A percentile compares a stretch with the other conserved stretches of the same genome.
Conservation (phyloP, 2,797 vertebrate species). For the Schizopygopsis malacanthus region DNA sequence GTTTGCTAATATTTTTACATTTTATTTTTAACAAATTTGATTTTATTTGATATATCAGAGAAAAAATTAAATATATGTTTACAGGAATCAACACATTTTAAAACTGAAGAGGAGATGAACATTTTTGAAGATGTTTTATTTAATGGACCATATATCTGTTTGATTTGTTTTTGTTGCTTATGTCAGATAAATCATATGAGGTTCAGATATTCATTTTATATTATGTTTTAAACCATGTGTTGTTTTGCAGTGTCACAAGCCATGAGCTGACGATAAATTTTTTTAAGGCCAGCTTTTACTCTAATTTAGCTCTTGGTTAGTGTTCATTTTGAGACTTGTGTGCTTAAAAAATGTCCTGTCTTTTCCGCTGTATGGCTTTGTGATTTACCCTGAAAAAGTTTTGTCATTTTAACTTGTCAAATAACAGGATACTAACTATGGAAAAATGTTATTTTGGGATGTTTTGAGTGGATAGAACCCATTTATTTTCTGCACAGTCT, state of each 20-base stretch:
- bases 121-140: not conserved
- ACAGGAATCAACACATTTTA: not conserved
- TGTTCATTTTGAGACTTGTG: not conserved
- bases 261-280: not conserved
- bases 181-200: not conserved
- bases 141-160: not conserved
- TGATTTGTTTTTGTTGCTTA: not conserved
- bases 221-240: not conserved
- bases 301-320: not conserved
- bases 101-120: too few relatives aligned
- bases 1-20: not conserved
- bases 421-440: not conserved
- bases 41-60: not conserved
- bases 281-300: not conserved
- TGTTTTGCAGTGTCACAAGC: not conserved
- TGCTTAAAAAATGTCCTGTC: not conserved
- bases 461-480: not conserved
- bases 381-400: not conserved
- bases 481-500: not conserved
- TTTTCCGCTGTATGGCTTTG: not conserved
- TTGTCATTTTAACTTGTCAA: not conserved
- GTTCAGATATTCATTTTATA: not conserved
- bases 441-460: not conserved
- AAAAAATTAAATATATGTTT: not conserved
- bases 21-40: not conserved